These are phyloP conservation scores for Eledone cirrhosa DNA, from an alignment of 2,888 invertebrate genomes.

Conservation along the genomic window DNA sequence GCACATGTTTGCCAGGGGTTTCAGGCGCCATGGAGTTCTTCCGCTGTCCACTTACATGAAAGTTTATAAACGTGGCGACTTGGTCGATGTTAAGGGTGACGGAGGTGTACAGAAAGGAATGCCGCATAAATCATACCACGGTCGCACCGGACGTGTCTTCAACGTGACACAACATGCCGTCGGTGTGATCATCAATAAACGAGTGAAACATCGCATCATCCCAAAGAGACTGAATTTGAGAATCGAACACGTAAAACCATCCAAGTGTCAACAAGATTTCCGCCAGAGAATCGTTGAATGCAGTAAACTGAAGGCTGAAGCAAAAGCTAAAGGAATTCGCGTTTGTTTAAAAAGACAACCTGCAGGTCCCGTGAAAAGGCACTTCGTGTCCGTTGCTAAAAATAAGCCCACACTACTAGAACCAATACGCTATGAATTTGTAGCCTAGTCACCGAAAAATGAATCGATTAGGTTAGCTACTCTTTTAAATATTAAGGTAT, in stretches of 20 bases:
- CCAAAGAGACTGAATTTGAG: slow-evolving; percentile 93
- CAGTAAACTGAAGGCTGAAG: slow-evolving; percentile 83
- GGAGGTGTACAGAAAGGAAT: slow-evolving; percentile 99
- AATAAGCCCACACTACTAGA: slow-evolving; percentile 83
- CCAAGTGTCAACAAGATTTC: slow-evolving; percentile 97
- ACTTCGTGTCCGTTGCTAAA: slow-evolving; percentile 84
- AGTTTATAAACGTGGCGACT: slow-evolving; percentile 97
- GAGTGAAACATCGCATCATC: slow-evolving; percentile 89
- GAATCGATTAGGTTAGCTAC: too few species aligned
- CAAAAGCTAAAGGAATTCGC: slow-evolving; percentile 80
- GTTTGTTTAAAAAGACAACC: slow-evolving; percentile 74
- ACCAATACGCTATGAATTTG: slow-evolving; percentile 97
- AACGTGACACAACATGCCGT: slow-evolving; percentile 98
- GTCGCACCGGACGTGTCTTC: slow-evolving; percentile 98
- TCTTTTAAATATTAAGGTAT: too few species aligned
- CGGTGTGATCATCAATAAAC: slow-evolving; percentile 98
- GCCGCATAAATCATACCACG: slow-evolving; percentile 99
- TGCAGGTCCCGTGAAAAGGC: slow-evolving; percentile 82
- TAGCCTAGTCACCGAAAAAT: slow-evolving; percentile 77
- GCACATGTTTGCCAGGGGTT: slow-evolving; percentile 96
- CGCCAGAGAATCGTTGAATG: slow-evolving; percentile 92
- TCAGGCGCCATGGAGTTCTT: slow-evolving; percentile 94
- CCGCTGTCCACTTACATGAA: slow-evolving; percentile 97
- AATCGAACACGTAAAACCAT: slow-evolving; percentile 97
- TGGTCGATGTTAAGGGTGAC: slow-evolving; percentile 98